These are phyloP conservation scores for Sus scrofa DNA, from an alignment of 2,113 vertebrate genomes.

Conservation along the genomic window DNA sequence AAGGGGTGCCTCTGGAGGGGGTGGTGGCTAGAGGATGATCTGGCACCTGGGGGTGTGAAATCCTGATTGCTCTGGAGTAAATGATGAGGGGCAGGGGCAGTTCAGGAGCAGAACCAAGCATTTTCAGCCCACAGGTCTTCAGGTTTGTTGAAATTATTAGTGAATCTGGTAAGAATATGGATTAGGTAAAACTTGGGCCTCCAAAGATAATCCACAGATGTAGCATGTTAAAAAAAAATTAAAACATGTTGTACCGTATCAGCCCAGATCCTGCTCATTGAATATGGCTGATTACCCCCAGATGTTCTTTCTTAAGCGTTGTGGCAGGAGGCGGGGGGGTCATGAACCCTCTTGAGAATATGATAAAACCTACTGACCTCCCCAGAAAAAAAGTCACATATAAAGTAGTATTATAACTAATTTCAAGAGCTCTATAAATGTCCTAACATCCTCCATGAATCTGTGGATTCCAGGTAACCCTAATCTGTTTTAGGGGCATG, in stretches of 20 bases:
- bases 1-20: neutral
- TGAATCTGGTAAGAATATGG: constrained; percentile 64
- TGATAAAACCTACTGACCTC: constrained; percentile 62
- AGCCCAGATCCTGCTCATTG: constrained; percentile 54
- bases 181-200: constrained; percentile 55
- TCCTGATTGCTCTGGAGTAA: neutral
- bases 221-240: constrained; percentile 65
- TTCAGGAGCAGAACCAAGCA: constrained; percentile 1
- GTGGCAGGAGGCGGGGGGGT: too few relatives aligned
- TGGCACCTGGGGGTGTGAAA: neutral
- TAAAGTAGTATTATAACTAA: constrained; percentile 14
- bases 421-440: neutral
- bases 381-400: constrained; percentile 13
- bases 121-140: neutral
- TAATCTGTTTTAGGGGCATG: neutral
- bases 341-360: constrained; percentile 60
- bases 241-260: constrained; percentile 65
- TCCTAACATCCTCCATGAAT: neutral
- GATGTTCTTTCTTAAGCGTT: constrained; percentile 65
- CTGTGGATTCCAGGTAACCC: neutral
- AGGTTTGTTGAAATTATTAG: constrained; percentile 23
- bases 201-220: constrained; percentile 68
- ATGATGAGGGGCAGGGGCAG: neutral
- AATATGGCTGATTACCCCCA: constrained; percentile 65
- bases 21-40: neutral